Conservation (phyloP, 2,797 vertebrate genomes). For the Lepus oiostolus region DNA sequence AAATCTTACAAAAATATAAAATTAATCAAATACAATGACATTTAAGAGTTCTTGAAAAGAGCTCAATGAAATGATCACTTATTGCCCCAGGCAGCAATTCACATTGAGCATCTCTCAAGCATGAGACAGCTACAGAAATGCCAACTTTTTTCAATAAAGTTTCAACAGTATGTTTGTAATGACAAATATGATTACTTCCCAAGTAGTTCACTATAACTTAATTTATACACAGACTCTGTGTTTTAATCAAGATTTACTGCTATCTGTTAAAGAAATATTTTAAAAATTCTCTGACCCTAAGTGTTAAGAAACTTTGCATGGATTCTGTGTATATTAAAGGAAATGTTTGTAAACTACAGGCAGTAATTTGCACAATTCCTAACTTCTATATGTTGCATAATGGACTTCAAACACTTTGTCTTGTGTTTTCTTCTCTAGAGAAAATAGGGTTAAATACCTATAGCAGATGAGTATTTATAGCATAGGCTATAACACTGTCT, state of each 20-base stretch:
- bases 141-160: background rate
- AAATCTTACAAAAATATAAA: background rate
- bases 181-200: background rate
- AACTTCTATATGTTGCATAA: background rate
- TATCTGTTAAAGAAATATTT: background rate
- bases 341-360: background rate
- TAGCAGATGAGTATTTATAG: background rate
- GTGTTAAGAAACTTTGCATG: background rate
- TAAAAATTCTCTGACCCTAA: background rate
- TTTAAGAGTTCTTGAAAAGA: background rate
- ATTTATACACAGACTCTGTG: background rate
- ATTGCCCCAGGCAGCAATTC: background rate
- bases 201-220: background rate
- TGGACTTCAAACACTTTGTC: background rate
- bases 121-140: background rate
- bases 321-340: background rate
- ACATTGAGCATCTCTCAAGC: background rate
- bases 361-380: background rate
- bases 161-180: background rate
- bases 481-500: background rate
- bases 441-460: background rate
- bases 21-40: background rate
- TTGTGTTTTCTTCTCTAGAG: background rate
- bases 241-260: background rate
- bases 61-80: background rate